Conservation (phyloP, 2,113 vertebrate species). For the Laticauda colubrina region DNA sequence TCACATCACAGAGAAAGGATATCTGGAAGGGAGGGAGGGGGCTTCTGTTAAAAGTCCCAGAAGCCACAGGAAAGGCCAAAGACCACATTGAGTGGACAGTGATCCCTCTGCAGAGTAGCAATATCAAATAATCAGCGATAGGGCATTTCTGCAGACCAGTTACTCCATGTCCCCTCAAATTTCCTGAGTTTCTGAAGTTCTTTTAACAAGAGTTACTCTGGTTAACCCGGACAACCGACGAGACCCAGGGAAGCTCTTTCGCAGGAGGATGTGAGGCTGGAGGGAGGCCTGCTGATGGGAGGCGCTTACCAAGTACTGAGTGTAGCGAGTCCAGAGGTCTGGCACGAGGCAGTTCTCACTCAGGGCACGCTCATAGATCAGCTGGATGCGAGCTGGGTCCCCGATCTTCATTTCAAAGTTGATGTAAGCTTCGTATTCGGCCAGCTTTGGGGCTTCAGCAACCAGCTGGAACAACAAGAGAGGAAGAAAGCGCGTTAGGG, state of each 20-base stretch:
- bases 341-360: constrained; percentile 96
- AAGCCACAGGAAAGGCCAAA: not conserved
- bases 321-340: constrained; percentile 93
- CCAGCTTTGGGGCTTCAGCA: constrained; percentile 87
- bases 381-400: constrained; percentile 90
- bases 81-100: not conserved
- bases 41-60: not conserved
- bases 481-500: constrained; percentile 8
- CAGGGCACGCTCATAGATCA: constrained; percentile 89
- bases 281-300: not conserved
- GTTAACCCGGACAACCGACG: not conserved
- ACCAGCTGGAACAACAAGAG: constrained; percentile 73
- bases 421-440: constrained; percentile 92
- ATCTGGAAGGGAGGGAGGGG: not conserved
- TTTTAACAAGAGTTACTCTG: not conserved
- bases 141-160: not conserved
- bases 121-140: not conserved
- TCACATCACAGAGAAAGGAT: not conserved
- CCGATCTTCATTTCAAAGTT: constrained; percentile 90
- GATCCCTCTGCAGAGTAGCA: not conserved
- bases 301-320: constrained; percentile 87
- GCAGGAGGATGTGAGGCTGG: not conserved
- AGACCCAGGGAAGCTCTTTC: not conserved
- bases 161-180: not conserved
- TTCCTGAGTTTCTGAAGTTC: not conserved